These are phyloP conservation scores for Paradisaea rubra DNA, from an alignment of 2,113 vertebrate genomes.

Conservation along the genomic window DNA sequence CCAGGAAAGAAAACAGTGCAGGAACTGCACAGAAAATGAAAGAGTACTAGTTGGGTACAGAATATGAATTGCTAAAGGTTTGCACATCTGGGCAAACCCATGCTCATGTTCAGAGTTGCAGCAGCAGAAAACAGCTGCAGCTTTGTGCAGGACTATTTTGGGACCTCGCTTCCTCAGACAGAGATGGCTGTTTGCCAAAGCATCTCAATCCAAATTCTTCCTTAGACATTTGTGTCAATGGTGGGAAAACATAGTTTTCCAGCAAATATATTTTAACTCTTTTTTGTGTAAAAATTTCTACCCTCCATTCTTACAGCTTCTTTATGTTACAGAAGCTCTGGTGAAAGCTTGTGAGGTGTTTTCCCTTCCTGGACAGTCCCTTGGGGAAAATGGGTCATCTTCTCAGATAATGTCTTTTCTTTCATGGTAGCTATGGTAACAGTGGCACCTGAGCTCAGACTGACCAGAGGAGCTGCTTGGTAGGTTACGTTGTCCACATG, in stretches of 20 bases:
- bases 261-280: neutral
- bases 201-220: neutral
- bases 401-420: neutral
- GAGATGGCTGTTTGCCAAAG: neutral
- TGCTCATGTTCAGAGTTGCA: neutral
- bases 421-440: neutral
- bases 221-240: neutral
- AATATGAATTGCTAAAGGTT: neutral
- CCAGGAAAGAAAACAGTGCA: neutral
- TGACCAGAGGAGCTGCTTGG: neutral
- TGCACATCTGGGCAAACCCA: neutral
- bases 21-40: neutral
- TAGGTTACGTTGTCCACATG: accelerated
- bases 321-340: neutral
- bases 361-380: neutral
- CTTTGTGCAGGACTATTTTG: neutral
- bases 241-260: neutral
- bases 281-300: neutral
- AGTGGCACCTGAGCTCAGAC: neutral
- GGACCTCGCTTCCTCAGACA: neutral
- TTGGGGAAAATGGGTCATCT: neutral
- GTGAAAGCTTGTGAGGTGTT: neutral
- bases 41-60: neutral
- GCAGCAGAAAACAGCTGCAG: neutral
- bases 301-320: neutral